These are phyloP conservation scores for Gallinago undulata DNA, from an alignment of 2,113 vertebrate genomes.

Conservation along the genomic window DNA sequence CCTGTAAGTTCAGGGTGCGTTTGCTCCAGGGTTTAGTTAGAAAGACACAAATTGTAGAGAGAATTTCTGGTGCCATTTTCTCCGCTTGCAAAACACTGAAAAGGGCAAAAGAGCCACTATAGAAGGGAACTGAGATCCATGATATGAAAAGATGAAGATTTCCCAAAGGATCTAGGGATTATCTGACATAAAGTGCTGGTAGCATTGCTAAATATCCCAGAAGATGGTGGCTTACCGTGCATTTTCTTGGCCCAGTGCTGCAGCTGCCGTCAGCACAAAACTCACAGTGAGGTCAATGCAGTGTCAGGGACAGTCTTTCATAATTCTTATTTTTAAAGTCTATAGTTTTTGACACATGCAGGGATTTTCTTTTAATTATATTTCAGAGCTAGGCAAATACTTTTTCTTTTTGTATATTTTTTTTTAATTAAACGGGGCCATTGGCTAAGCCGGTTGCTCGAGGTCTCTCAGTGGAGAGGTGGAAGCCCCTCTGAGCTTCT, in stretches of 20 bases:
- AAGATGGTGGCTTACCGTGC: accelerated
- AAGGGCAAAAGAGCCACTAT: neutral
- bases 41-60: neutral
- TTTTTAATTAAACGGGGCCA: neutral
- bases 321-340: neutral
- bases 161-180: neutral
- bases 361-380: neutral
- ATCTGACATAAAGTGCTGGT: neutral
- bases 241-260: neutral
- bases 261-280: neutral
- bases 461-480: neutral
- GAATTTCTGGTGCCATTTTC: neutral
- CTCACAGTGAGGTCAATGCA: neutral
- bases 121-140: neutral
- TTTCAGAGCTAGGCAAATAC: neutral
- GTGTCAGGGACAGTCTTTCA: neutral
- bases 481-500: neutral
- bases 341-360: neutral
- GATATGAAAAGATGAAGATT: neutral
- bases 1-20: neutral
- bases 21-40: neutral
- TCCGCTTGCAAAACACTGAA: neutral
- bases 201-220: neutral
- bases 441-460: neutral
- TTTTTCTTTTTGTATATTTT: too few relatives aligned